Base-by-base conservation (phyloP, 2,888 invertebrate species). In the Harpalus rufipes region DNA sequence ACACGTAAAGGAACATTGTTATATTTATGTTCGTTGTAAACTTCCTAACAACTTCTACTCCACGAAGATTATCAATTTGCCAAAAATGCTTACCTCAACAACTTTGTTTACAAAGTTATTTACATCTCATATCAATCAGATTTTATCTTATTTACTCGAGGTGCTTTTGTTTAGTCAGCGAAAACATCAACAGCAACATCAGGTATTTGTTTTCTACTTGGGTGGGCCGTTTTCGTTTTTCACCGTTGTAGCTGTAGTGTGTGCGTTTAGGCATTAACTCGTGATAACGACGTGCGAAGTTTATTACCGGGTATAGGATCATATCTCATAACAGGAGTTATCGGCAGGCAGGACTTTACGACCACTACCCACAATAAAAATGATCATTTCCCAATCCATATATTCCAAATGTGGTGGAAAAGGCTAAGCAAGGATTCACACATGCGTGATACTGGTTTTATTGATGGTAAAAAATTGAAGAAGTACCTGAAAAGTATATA, bases 241-340 rank as follows among this genome's bases (percentile, higher is more conserved):
- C 39, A n/a, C 10, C 8, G 32, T 32, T 32, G 32, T 32, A 32
- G 68, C 32, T 25, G 68, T 21, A 18, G 81, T 44, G 81, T 44
- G 81, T 81, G 81, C 81, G 51, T 81, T 65, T 81, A 65, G 51
- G 81, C 81, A 81, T 81, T 81, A 81, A 81, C 44, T 65, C 51
- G 65, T 51, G 81, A 81, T 81, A 81, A 81, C 81, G 65, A 51
- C 81, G 65, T 81, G 81, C 44, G 65, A 51, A 81, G 63, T 81
- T 81, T 65, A 51, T 65, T 65, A 51, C 81, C 63, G 21, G 44
- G 51, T 44, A 51, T 51, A 41, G 81, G 25, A 21, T 21, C 68
- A 68, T 81, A 81, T 81, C 81, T 81, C 81, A 81, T 81, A 81
- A 65, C 81, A 65, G 21, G 44, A 41, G 81, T 63, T 81, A 81